Evolutionary conservation across 2,797 vertebrate species (phyloP), one percentile per base, ranked within the genome.

Genomic region (Vultur gryphus): DNA sequence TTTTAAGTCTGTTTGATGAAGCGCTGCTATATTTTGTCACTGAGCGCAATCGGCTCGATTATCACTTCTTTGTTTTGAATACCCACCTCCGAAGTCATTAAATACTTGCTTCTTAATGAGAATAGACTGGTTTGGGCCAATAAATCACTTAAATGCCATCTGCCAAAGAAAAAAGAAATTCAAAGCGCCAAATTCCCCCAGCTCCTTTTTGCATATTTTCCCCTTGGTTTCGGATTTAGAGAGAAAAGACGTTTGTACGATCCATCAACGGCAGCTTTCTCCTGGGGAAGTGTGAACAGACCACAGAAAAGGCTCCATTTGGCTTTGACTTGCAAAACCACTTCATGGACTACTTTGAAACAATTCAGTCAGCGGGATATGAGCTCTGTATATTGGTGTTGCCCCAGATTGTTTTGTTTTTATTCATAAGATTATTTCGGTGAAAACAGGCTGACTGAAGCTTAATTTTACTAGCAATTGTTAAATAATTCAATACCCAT

Each of bases 401-500:
- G 80, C 70, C 83, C 73, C 73, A 72, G 86, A 72, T 57, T 64
- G 89, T 29, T 94, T 90, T 96, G 93, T 59, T 96, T 90, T 90
- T 91, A 95, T 95, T 96, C 95, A 92, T 80, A 83, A 96, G 93
- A 93, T 93, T 71, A 92, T 70, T 90, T 85, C 14, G 4, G 75
- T 28, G 90, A 59, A 91, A 94, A 79, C 86, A 93, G 78, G 19
- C 92, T 92, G 92, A 85, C 95, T 85, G 93, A 94, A 91, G 81
- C 84, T 91, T 93, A 48, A 91, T 95, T 96, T 94, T 89, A 87
- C 75, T 13, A 71, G 75, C 89, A 93, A 87, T 97, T 96, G 88
- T 96, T 95, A 95, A 95, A 97, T 96, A 96, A 97, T 95, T 97
- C 90, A 96, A 92, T 70, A 91, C 90, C 28, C 93, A 96, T 95